These are phyloP conservation scores for Astyanax mexicanus DNA, from an alignment of 2,797 vertebrate genomes.

Conservation along the genomic window DNA sequence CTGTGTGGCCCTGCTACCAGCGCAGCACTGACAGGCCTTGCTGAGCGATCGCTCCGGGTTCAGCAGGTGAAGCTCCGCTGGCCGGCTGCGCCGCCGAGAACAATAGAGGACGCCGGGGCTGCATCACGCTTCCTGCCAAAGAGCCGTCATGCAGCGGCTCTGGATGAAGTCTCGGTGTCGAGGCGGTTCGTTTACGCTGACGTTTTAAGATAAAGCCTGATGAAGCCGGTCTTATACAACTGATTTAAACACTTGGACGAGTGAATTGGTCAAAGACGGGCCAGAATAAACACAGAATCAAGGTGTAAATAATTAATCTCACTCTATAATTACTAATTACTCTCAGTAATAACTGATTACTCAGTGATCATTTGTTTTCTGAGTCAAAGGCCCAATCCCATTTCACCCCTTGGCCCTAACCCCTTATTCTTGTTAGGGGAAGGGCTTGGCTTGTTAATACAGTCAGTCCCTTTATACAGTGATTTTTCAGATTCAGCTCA, in stretches of 20 bases:
- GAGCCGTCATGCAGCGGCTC: conserved; percentile 62
- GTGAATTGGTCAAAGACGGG: neutral
- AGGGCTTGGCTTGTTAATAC: too few relatives aligned
- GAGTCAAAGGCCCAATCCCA: too few relatives aligned
- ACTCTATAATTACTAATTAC: conserved; percentile 16
- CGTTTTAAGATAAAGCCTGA: conserved; percentile 58
- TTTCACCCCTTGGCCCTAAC: too few relatives aligned
- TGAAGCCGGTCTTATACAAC: conserved; percentile 59
- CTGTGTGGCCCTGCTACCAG: conserved; percentile 58
- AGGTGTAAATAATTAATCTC: neutral
- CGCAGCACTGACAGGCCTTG: conserved; percentile 66
- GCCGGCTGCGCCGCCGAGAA: conserved; percentile 69
- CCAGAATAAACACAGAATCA: neutral
- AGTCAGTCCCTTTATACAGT: too few relatives aligned
- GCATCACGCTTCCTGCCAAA: conserved; percentile 67
- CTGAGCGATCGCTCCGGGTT: conserved; percentile 75
- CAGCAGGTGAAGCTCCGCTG: conserved; percentile 76
- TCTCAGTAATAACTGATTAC: neutral
- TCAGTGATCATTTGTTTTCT: conserved; percentile 28
- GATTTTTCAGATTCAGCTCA: too few relatives aligned
- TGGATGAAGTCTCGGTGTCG: conserved; percentile 54
- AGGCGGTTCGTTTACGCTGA: conserved; percentile 52
- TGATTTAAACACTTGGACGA: conserved; percentile 22
- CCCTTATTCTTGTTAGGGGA: too few relatives aligned
- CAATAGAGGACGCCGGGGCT: conserved; percentile 65